Evolutionary conservation across 37 sponge, comb jelly and placozoan genomes (phyloP), one percentile per base, ranked within the genome.

Genomic region (Aphrocallistes beatrix): DNA sequence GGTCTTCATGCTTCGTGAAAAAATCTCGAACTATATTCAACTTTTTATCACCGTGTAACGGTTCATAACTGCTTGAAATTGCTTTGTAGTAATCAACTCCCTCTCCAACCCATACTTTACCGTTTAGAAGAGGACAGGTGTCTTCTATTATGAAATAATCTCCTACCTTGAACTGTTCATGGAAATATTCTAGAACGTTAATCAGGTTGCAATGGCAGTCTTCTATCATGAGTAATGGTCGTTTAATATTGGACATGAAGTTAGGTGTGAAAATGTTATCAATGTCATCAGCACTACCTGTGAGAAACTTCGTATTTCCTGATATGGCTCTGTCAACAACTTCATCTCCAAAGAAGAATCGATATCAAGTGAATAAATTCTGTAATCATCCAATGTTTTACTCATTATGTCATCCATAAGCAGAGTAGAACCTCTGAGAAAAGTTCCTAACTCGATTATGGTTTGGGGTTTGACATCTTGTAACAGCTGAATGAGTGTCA

Each of bases 121-220:
- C n/a, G n/a, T n/a, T n/a, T 0, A 60, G 6, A 0, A 42, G 8
- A 39, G 90, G 90, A 32, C 37, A 34, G 1, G 88, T 81, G 51
- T 92, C 92, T n/a, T 92, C 90, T 9, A 88, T 21, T 17, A 90
- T 39, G 34, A 88, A 51, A 83, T 92, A 92, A 49, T 92, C 92
- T 28, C 88, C 90, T 38, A 38, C 36, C 37, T 88, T 51, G 85
- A 90, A 82, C 40, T 39, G 86, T 36, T 1, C 8, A 37, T 86
- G 60, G 37, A 92, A 90, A 42, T 88, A 86, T 21, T 88, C 47
- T 69, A 92, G 9, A 1, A 88, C 32, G 13, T 84, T 84, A 38
- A 37, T 1, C 13, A 21, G 21, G 50, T 92, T 92, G 37, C 19
- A 37, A 39, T 92, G 92, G 16, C 85, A 40, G 86, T 92, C 92